Base-by-base conservation (phyloP, 2,113 vertebrate genomes). In the Cyanoderma ruficeps region DNA sequence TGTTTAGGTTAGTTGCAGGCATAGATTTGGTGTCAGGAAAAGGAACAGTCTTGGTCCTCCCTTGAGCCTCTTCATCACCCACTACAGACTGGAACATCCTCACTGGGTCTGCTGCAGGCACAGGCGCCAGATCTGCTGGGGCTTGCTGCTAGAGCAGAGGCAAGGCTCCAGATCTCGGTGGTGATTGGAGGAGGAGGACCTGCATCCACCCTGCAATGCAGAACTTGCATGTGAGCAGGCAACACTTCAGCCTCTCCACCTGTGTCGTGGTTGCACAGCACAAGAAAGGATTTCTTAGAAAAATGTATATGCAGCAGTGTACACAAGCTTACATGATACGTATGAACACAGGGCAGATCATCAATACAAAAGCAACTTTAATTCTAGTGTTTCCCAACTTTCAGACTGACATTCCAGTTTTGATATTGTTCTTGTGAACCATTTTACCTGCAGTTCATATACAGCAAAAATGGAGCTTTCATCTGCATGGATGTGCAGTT, bases 291-390 rank as follows among this genome's bases (percentile, higher is more conserved):
- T 24, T 46, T 25, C 9, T 55, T 33, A 52, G 72, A 7, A 67
- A 87, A 93, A 79, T 13, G 9, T 72, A 6, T 10, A 16, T 50
- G 31, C 22, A 44, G 28, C 11, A 70, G 13, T 2, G 18, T 56
- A 27, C 24, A 15, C 7, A 16, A 74, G 24, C 11, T 44, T 44
- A 71, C 20, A 10, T 1, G 0, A 8, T 31, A 53, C 4, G 6
- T 53, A 14, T 0, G 0, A 57, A 35, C 1, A 1, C 23, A n/a
- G 33, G 31, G 25, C 39, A 82, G 27, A 57, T 28, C 41, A 76
- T 57, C 17, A n/a, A 1, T 55, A 39, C 8, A 50, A 35, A 82
- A 53, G 5, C 20, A 81, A 50, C 12, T 49, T 83, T 23, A 60
- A 22, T 49, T 64, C 44, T 21, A 33, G 20, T 24, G 24, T 88